Evolutionary conservation across 2,113 vertebrate genomes (phyloP).

Genomic region (Perca fluviatilis): DNA sequence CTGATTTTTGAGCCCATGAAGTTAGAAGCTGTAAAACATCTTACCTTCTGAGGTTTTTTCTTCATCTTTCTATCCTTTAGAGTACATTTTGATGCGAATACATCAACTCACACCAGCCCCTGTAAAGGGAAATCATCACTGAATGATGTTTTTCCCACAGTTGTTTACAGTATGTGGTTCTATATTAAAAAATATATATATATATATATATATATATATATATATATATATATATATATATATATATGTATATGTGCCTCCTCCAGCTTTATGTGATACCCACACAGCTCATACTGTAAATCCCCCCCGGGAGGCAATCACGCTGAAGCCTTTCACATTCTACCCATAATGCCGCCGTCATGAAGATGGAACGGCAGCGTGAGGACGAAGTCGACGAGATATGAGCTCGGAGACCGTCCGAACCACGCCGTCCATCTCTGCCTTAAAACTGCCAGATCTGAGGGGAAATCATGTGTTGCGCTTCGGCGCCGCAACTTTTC

Average conservation of each 20-base stretch:
- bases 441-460: slow-evolving; percentile 27
- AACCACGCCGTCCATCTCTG: slow-evolving; percentile 20
- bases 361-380: slow-evolving; percentile 42
- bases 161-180: slow-evolving; percentile 7
- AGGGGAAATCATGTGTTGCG: slow-evolving; percentile 67
- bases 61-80: neutral
- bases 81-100: neutral
- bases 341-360: slow-evolving; percentile 57
- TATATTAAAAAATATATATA: neutral
- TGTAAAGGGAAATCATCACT: slow-evolving; percentile 33
- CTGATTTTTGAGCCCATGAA: neutral
- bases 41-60: neutral
- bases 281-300: slow-evolving; percentile 24
- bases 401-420: slow-evolving; percentile 58
- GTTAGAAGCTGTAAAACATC: neutral
- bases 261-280: slow-evolving; percentile 14
- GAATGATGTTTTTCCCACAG: slow-evolving; percentile 5
- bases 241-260: neutral
- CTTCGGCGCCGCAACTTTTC: slow-evolving; percentile 36
- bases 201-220: neutral
- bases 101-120: neutral
- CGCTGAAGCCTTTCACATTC: slow-evolving; percentile 33
- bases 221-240: neutral
- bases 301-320: slow-evolving; percentile 48
- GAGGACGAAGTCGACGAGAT: slow-evolving; percentile 21